Evolutionary conservation across 1,140 invertebrate species (phyloP), one percentile per base, ranked within the genome.

Genomic region (Venustaconcha ellipsiformis): DNA sequence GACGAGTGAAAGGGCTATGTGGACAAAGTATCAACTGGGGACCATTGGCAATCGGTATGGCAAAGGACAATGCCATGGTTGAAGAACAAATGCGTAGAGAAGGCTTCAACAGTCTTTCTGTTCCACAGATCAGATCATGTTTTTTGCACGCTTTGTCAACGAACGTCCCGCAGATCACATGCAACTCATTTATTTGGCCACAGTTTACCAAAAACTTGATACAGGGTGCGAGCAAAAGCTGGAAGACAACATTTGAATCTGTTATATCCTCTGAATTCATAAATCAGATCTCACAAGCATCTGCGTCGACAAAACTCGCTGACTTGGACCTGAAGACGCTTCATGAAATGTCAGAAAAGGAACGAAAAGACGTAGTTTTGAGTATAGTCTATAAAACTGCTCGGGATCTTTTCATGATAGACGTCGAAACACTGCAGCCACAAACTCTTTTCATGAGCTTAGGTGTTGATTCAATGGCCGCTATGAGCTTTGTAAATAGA

Each of bases 21-120:
- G 83, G 75, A 14, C 82, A 80, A 20, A 67, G 64, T 67, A 74
- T 74, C 5, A 74, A 74, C 23, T 74, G 72, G 72, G 62, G 72
- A 14, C 59, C 72, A 60, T 37, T 74, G 11, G 60, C 72, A 6
- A 23, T 74, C 4, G 72, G 72, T 12, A 74, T 74, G 72, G 72
- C 72, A n/a, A 56, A 56, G n/a, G 72, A 74, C 26, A 26, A 74
- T n/a, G 62, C 30, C 14, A 57, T 60, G 48, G 48, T 74, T 15
- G 72, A 67, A 14, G 62, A 74, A 11, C 67, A 67, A n/a, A 59
- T 74, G 11, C 30, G 23, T 37, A 67, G 66, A 30, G 64, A 74
- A 59, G 72, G 72, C 4, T 67, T 74, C 26, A 58, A 67, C 57
- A 59, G 26, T 48, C 66, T 74, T 6, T 37, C n/a, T 56, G 37